These are phyloP conservation scores for Paelopatides confundens DNA, from an alignment of 53 echinoderm and acorn worm genomes.

Conservation along the genomic window DNA sequence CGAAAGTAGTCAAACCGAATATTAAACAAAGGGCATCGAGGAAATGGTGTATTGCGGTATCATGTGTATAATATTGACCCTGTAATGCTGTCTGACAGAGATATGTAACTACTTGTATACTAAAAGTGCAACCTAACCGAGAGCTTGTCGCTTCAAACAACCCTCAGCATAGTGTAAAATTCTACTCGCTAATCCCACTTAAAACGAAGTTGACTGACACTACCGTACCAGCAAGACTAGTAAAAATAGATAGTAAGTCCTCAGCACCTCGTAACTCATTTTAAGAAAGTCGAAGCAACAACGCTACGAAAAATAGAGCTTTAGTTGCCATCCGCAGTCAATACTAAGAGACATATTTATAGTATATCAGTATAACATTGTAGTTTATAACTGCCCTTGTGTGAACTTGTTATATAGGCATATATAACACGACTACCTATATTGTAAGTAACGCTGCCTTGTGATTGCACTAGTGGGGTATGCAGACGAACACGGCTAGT, in stretches of 20 bases:
- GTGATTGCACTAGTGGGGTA: too few species aligned
- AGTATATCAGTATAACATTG: too few species aligned
- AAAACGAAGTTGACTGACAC: conserved; percentile 17
- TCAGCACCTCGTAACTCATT: neutral
- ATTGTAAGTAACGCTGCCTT: too few species aligned
- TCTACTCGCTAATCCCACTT: conserved; percentile 31
- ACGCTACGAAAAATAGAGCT: neutral
- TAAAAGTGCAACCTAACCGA: neutral
- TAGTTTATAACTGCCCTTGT: too few species aligned
- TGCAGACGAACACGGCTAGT: neutral
- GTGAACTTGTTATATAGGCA: too few species aligned
- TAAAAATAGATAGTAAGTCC: neutral
- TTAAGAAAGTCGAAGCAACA: neutral
- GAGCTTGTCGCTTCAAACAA: conserved; percentile 8
- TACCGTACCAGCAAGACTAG: neutral
- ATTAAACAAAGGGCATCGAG: neutral
- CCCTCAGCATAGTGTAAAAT: conserved; percentile 4
- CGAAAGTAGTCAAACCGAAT: too few species aligned
- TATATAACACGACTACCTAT: too few species aligned
- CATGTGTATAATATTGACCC: neutral
- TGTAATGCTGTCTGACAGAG: neutral
- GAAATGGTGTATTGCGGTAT: neutral
- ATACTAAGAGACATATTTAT: neutral
- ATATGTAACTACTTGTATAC: neutral
- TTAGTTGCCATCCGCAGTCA: neutral